Percentiles rank a stretch among this genome's conserved stretches.
These are phyloP conservation scores for Rhopalosiphum padi DNA, from an alignment of 1,140 invertebrate genomes.

Conservation along the genomic window DNA sequence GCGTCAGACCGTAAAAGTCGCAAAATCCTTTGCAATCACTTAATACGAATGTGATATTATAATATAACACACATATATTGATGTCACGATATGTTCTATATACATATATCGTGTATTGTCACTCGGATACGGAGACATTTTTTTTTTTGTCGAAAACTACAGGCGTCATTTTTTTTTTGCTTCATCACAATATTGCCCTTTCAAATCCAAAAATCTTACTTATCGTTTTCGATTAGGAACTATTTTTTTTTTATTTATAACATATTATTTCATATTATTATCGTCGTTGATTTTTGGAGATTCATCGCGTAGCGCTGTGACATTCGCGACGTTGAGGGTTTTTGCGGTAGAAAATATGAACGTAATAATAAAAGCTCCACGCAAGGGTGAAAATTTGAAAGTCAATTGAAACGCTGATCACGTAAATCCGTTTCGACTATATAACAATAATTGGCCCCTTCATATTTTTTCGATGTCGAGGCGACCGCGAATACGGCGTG, in stretches of 20 bases:
- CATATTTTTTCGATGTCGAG: background rate
- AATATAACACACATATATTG: too few species aligned
- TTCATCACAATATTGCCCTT: too few species aligned
- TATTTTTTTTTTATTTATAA: background rate
- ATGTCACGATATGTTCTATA: too few species aligned
- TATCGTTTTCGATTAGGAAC: too few species aligned
- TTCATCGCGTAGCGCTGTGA: background rate
- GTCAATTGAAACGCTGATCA: conserved; percentile 10
- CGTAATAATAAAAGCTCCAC: background rate
- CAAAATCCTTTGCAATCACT: too few species aligned
- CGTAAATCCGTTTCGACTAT: conserved; percentile 6
- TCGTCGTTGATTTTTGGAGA: background rate
- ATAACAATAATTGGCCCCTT: background rate
- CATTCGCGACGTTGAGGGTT: background rate
- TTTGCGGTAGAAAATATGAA: background rate
- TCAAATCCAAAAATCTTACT: background rate
- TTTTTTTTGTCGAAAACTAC: too few species aligned
- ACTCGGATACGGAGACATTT: too few species aligned
- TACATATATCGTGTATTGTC: too few species aligned
- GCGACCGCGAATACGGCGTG: background rate
- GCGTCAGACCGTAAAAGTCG: too few species aligned
- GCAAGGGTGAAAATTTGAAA: conserved; percentile 60
- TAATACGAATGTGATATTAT: too few species aligned
- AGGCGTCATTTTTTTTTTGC: too few species aligned
- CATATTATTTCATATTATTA: too few species aligned